Base-by-base conservation (phyloP, 2,113 vertebrate species). In the Corythaeola cristata region DNA sequence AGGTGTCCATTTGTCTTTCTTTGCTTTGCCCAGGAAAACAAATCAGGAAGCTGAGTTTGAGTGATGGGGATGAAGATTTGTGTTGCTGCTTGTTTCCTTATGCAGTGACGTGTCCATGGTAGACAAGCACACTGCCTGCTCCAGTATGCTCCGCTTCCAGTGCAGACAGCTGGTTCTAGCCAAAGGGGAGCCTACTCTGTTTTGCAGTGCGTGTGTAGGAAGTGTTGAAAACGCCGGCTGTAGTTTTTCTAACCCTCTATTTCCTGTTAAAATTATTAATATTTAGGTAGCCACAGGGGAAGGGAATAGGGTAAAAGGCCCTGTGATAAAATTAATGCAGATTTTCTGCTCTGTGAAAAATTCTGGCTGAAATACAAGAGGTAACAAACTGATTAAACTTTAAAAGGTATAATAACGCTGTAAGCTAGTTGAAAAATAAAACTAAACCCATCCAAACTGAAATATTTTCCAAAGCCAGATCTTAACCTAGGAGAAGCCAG, bases 271-370 rank as follows among this genome's bases (percentile, higher is more conserved):
- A 86, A 78, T 95, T 85, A 90, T 91, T 88, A 94, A 87, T 94
- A 73, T 85, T 95, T 91, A 88, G 52, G 77, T 88, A 56, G 37
- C n/a, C 82, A 85, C 67, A 62, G 89, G 80, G 68, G 35, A 86
- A 45, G 5, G 33, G 44, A 32, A 67, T 30, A 62, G 49, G 37
- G 69, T 60, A 35, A 73, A 95, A 79, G 47, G 67, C 77, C 41
- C 21, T 62, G 58, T 93, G 76, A 90, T 82, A 62, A 91, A 96
- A 95, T 93, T 88, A 88, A 92, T 94, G 85, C 89, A 88, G 72
- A 93, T 92, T 96, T 93, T 93, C 80, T 79, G 44, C 90, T 88
- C 69, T 76, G 28, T 66, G 83, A 91, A 77, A 78, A 91, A 84
- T 79, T 80, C 56, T 73, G 37, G 19, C 79, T 90, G 87, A 90